Evolutionary conservation across 2,113 vertebrate species (phyloP).

Genomic region (Oncorhynchus keta): DNA sequence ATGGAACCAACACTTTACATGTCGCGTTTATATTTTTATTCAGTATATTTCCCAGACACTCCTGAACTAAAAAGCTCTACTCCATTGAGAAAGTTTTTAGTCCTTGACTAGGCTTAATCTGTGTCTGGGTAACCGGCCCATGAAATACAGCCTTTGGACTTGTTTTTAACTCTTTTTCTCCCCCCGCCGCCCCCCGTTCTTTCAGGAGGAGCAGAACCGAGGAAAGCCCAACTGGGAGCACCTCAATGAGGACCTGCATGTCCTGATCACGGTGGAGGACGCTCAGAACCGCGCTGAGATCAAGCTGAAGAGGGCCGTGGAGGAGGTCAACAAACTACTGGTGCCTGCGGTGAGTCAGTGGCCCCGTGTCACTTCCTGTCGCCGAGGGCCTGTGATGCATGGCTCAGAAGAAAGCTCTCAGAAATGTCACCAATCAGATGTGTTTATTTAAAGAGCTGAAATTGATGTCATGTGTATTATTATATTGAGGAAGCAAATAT

Average conservation of each 20-base stretch:
- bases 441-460: neutral
- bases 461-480: neutral
- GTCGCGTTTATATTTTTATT: too few relatives aligned
- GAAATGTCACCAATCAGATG: neutral
- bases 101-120: too few relatives aligned
- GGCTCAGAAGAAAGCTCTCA: neutral
- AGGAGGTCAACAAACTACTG: constrained; percentile 88
- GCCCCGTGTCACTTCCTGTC: constrained; percentile 16
- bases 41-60: too few relatives aligned
- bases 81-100: too few relatives aligned
- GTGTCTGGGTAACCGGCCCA: too few relatives aligned
- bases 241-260: constrained; percentile 89
- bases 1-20: too few relatives aligned
- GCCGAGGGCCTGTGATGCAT: neutral
- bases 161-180: too few relatives aligned
- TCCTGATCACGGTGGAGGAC: constrained; percentile 90
- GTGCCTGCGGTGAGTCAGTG: constrained; percentile 85
- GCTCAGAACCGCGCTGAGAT: constrained; percentile 90
- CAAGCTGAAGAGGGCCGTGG: constrained; percentile 87
- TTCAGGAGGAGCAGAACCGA: constrained; percentile 87
- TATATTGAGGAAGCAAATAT: too few relatives aligned
- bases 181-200: too few relatives aligned
- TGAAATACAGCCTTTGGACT: too few relatives aligned
- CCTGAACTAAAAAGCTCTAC: too few relatives aligned
- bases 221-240: constrained; percentile 92